Conservation (phyloP, 1,140 invertebrate genomes). For the Drosophila pseudoananassae region DNA sequence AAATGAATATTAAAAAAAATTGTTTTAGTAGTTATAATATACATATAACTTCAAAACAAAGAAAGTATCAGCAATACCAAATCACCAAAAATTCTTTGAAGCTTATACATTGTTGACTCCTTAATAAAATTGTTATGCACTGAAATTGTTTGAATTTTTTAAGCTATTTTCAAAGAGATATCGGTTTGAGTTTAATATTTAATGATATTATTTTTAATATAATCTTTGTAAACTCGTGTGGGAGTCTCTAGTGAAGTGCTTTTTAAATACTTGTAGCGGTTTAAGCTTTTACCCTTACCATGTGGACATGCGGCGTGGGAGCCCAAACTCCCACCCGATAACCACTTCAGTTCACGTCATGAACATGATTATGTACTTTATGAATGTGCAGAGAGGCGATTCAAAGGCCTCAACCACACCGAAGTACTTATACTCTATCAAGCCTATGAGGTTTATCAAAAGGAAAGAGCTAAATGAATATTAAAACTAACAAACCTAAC, state of each 20-base stretch:
- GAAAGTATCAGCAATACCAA: too few relatives aligned
- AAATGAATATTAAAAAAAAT: too few relatives aligned
- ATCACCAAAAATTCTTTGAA: too few relatives aligned
- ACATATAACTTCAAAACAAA: too few relatives aligned
- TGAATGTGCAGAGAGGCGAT: constrained; percentile 68
- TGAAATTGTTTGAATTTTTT: constrained; percentile 1
- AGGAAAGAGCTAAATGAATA: too few relatives aligned
- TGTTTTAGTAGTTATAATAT: too few relatives aligned
- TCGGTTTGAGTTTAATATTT: too few relatives aligned
- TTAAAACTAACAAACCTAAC: too few relatives aligned
- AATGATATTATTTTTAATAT: constrained; percentile 61
- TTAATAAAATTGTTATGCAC: constrained; percentile 14
- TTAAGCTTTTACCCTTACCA: constrained; percentile 72
- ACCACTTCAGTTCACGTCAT: constrained; percentile 76
- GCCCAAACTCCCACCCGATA: constrained; percentile 30
- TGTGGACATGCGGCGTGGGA: constrained; percentile 12
- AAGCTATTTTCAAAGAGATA: too few relatives aligned
- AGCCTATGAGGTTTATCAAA: too few relatives aligned
- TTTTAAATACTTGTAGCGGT: constrained; percentile 79
- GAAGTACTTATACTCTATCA: constrained; percentile 13
- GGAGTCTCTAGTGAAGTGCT: constrained; percentile 57
- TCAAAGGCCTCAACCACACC: constrained; percentile 1
- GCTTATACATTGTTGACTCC: neutral
- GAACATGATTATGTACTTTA: constrained; percentile 81
- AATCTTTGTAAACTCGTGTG: constrained; percentile 39